Base-by-base conservation (phyloP, 2,113 vertebrate species). In the Gymnorhina tibicen region DNA sequence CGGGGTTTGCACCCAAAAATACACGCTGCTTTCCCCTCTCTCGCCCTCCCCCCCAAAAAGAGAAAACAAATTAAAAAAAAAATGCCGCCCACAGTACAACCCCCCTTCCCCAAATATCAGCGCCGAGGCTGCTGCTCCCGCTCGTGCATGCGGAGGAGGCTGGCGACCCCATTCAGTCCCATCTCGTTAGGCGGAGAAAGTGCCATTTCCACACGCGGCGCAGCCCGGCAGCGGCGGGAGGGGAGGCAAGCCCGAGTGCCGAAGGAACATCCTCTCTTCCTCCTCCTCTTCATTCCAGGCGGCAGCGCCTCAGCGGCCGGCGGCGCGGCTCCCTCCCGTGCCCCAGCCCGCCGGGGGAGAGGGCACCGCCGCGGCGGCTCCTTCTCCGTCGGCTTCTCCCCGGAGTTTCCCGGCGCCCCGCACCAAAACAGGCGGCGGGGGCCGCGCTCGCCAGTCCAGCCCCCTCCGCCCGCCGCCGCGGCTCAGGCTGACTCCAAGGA, bases 211-310 rank as follows among this genome's bases (percentile, higher is more conserved):
- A 95, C 94, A 28, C 89, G 37, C 77, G 89, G 93, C 35, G 85
- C 78, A 82, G 76, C 88, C 92, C 87, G 93, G 94, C 94, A 87
- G 94, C 90, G 86, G 95, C 92, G 69, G 95, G 93, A 67, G 83
- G 70, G 62, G 39, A 67, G 44, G 91, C 97, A 55, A 83, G 95
- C 92, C 91, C 85, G 62, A 62, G 92, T 16, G 77, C 90, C 84
- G 70, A 76, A 82, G 87, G 76, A 91, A 89, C 96, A 95, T 90
- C 93, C 91, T 94, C 91, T 89, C 91, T 90, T 89, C 95, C 93
- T 95, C 90, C 96, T 97, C 84, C 90, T 97, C 97, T 93, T 97
- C 97, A 97, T 97, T 96, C 97, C 95, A 97, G 89, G 68, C 95
- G 53, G 94, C 91, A 81, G 94, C 91, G 95, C 95, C 94, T 88